A percentile compares a stretch with the other conserved stretches of the same genome.
These are phyloP conservation scores for Leptinotarsa texana DNA, from an alignment of 1,140 invertebrate species.

Conservation along the genomic window DNA sequence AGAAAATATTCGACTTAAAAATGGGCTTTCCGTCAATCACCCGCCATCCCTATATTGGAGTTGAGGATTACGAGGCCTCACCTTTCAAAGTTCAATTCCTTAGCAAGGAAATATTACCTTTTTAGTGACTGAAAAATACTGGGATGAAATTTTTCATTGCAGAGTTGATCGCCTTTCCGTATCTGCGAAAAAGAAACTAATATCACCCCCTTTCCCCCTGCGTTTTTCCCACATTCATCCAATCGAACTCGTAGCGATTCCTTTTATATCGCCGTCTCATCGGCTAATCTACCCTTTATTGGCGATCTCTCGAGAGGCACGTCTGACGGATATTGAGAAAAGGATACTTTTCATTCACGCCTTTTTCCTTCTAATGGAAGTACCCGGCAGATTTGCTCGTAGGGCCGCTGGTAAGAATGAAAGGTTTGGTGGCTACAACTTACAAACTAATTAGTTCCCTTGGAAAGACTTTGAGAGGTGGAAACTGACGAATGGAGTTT, in stretches of 20 bases:
- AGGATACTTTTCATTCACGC: constrained; percentile 3
- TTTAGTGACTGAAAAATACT: no score
- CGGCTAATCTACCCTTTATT: background rate
- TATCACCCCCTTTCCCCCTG: no score
- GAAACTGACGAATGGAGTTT: background rate
- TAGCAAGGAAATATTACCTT: no score
- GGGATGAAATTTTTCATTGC: no score
- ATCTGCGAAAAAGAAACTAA: no score
- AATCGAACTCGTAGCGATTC: background rate
- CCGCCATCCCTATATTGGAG: no score
- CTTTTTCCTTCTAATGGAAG: background rate
- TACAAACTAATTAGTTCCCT: background rate
- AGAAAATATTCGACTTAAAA: no score
- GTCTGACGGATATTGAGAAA: background rate
- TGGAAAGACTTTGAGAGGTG: background rate
- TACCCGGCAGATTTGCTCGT: background rate
- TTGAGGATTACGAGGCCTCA: no score
- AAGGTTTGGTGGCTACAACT: constrained; percentile 1
- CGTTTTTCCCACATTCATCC: no score
- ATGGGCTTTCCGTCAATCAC: no score
- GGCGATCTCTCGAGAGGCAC: background rate
- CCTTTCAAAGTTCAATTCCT: no score
- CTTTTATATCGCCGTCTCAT: background rate
- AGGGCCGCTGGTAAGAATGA: background rate
- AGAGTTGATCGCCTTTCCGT: no score